Evolutionary conservation across 2,888 invertebrate species (phyloP).

Genomic region (Disparrhopalites patrizii): DNA sequence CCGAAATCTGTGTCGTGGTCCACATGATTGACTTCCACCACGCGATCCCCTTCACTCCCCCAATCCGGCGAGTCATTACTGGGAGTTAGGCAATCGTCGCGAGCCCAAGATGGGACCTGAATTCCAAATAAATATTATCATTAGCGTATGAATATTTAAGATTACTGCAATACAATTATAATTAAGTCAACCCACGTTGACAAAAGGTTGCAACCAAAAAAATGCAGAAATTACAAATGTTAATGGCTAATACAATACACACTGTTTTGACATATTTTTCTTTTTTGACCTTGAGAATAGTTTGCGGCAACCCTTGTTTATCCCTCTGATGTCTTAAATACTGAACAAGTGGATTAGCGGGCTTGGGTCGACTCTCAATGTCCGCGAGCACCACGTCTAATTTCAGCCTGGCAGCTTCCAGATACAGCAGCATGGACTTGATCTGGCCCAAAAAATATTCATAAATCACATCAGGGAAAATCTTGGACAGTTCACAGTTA

Average conservation of each 20-base stretch:
- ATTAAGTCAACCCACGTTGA: too few relatives aligned
- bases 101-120: conserved; percentile 73
- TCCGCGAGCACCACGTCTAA: conserved; percentile 77
- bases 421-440: conserved; percentile 84
- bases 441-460: too few relatives aligned
- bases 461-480: too few relatives aligned
- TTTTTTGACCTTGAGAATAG: conserved; percentile 65
- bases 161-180: too few relatives aligned
- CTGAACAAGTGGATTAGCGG: conserved; percentile 74
- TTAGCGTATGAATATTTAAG: too few relatives aligned
- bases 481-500: too few relatives aligned
- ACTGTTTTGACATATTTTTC: too few relatives aligned
- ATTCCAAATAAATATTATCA: too few relatives aligned
- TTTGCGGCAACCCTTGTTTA: conserved; percentile 83
- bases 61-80: conserved; percentile 59
- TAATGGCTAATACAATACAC: too few relatives aligned
- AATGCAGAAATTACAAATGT: too few relatives aligned
- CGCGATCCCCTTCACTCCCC: conserved; percentile 63
- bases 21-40: conserved; percentile 73
- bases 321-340: conserved; percentile 78
- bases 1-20: conserved; percentile 63
- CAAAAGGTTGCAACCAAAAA: too few relatives aligned
- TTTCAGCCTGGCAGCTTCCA: conserved; percentile 86
- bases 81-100: conserved; percentile 58
- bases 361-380: conserved; percentile 71